Percentiles rank a stretch among this genome's conserved stretches.
These are phyloP conservation scores for Halcyon senegalensis DNA, from an alignment of 2,113 vertebrate species.

Conservation along the genomic window DNA sequence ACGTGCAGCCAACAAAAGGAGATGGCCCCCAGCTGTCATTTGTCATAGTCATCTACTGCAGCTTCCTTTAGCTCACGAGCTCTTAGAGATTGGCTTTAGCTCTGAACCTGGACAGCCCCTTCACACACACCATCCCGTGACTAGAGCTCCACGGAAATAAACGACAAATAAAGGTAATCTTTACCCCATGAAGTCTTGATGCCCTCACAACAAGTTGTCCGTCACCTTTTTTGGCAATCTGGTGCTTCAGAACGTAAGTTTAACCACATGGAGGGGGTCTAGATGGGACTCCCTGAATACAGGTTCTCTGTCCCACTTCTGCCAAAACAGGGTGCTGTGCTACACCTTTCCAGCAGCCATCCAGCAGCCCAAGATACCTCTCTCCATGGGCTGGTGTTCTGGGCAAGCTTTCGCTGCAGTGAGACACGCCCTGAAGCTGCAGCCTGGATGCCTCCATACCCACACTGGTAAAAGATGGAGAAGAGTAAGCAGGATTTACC, in stretches of 20 bases:
- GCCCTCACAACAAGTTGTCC: background rate
- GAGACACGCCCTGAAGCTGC: background rate
- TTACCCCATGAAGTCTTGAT: background rate
- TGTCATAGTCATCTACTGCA: background rate
- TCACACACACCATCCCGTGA: background rate
- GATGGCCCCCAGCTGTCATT: background rate
- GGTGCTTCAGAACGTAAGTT: background rate
- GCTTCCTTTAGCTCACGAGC: background rate
- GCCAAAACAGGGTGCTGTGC: background rate
- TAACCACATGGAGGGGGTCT: background rate
- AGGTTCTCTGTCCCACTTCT: background rate
- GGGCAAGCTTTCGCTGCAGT: background rate
- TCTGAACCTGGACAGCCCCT: background rate
- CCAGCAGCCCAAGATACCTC: background rate
- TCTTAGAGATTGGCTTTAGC: background rate
- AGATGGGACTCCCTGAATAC: background rate
- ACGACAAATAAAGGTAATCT: background rate
- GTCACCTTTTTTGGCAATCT: background rate
- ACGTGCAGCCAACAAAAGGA: background rate
- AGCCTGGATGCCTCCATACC: background rate
- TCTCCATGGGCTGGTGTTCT: background rate
- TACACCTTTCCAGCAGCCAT: background rate
- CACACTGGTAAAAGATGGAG: background rate
- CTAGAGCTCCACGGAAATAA: background rate
- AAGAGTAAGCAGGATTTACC: slow-evolving; percentile 73